Base-by-base conservation (phyloP, 2,888 invertebrate genomes). In the Omphaloscelis lunosa region DNA sequence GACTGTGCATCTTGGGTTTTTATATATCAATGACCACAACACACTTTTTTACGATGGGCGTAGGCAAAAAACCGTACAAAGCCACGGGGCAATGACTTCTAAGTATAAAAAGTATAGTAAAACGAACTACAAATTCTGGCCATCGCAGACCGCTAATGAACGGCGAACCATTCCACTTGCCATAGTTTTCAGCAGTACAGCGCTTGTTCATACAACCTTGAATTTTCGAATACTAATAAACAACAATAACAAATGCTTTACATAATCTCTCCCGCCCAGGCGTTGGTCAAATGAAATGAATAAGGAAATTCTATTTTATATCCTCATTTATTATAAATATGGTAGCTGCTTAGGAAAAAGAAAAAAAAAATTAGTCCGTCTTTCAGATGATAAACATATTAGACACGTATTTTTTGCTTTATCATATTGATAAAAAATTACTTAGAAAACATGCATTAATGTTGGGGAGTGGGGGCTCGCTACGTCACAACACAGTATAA, bases 261-360 rank as follows among this genome's bases (percentile, higher is more conserved):
- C 70, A 82, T 67, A 68, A 76, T 82, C 63, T 72, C 41, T 17
- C 15, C 9, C 51, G 41, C 51, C 20, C 62, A 70, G 72, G 72
- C 51, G 29, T 67, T 45, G 58, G 23, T 53, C 39, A 27, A 41
- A 4, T 15, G 27, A 45, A 58, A 68, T 58, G 0, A n/a, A 29
- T 61, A 59, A 51, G n/a, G 39, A 59, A 45, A 75, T 66, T 70
- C 34, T 27, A 56, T 48, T 69, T 56, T 53, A 66, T 23, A 51
- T 34, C 20, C 34, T 15, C 39, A 56, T 67, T 51, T 67, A 45
- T 45, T 23, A 51, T 23, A 61, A 39, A n/a, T n/a, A n/a, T n/a
- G n/a, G n/a, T n/a, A n/a, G n/a, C n/a, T n/a, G n/a, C n/a, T n/a
- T n/a, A n/a, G n/a, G n/a, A n/a, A n/a, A n/a, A n/a, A n/a, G n/a